Base-by-base conservation (phyloP, 2,797 vertebrate species). In the Schizopygopsis malacanthus region DNA sequence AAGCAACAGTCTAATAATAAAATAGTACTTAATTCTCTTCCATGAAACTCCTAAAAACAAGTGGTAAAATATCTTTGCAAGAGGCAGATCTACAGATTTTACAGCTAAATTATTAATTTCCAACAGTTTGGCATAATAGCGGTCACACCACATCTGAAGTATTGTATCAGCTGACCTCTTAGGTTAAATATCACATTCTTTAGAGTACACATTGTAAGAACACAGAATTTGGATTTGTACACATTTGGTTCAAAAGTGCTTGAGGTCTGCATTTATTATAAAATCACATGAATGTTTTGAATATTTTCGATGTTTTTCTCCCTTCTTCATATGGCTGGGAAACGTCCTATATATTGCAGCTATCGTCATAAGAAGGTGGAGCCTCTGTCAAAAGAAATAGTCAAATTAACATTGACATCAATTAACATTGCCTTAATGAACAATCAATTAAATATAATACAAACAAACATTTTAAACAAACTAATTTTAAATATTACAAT, bases 291-390 rank as follows among this genome's bases (percentile, higher is more conserved):
- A 65, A 4, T 54, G 56, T 59, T 63, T n/a, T 71, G 15, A 79
- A 70, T 41, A 18, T 52, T 15, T 37, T 28, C 28, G 28, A 6
- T 11, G 50, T 70, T 61, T 72, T 39, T 25, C 25, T 79, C 39
- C 5, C n/a, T 61, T 65, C 6, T 63, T 75, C 78, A 12, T 71
- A 37, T 37, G 25, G 39, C 13, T 47, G 72, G 61, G 41, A 63
- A 43, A 72, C 52, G 47, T 61, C 45, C 15, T 84, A 93, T 90
- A 94, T 94, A 90, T 94, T 95, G 89, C 95, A 98, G 93, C 96
- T 98, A 90, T 97, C 96, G 22, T 97, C 95, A 0, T 99, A 99
- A 65, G 97, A 95, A 0, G 98, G 98, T 37, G 98, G 98, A 0
- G 97, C 95, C 69, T 97, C 98, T 99, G 94, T 59, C 25, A 89